Conservation (phyloP, 2,797 vertebrate genomes). For the Rhabdophis nuchalis region DNA sequence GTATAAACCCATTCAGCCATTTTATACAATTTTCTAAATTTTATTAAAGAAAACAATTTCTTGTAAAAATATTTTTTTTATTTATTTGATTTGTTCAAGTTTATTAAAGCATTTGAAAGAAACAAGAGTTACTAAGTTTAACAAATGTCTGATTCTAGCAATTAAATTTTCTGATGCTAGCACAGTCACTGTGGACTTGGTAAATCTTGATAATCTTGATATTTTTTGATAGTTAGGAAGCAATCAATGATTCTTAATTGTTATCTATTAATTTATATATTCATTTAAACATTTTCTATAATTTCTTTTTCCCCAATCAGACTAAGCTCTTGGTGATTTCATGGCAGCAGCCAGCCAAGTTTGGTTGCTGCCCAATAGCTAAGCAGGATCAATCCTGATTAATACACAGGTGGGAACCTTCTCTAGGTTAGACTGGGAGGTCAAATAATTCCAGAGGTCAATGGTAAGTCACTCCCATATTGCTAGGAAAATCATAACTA, state of each 20-base stretch:
- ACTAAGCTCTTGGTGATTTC: neutral
- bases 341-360: neutral
- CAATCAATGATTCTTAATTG: neutral
- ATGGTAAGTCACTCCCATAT: neutral
- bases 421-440: neutral
- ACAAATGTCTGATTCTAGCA: neutral
- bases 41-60: neutral
- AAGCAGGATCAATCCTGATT: neutral
- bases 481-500: neutral
- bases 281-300: neutral
- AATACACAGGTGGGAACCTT: neutral
- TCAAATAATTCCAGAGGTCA: neutral
- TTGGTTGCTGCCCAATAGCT: neutral
- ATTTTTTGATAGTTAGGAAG: neutral
- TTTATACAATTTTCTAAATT: neutral
- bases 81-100: neutral
- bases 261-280: neutral
- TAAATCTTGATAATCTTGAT: neutral
- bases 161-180: neutral
- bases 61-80: neutral
- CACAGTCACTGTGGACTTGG: neutral
- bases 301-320: neutral
- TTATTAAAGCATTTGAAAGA: neutral
- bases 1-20: neutral
- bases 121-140: neutral